Evolutionary conservation across 2,797 vertebrate genomes (phyloP).

Genomic region (Ptychadena robeensis): DNA sequence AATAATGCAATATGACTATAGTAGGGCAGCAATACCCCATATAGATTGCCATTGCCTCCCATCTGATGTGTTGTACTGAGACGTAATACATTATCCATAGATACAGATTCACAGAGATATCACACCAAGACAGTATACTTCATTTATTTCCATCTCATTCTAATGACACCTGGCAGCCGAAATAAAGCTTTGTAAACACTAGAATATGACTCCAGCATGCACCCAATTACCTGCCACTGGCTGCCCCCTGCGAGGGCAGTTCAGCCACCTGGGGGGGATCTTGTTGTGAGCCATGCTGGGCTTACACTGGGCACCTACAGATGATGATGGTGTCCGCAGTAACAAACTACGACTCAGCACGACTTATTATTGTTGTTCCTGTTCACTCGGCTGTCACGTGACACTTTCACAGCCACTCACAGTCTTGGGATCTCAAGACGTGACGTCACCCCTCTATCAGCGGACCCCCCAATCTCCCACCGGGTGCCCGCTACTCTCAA

Average conservation of each 20-base stretch:
- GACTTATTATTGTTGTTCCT: constrained; percentile 25
- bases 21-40: no score
- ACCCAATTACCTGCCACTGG: constrained; percentile 87
- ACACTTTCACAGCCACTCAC: constrained; percentile 11
- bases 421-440: neutral
- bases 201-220: neutral
- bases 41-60: no score
- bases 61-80: no score
- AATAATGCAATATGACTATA: no score
- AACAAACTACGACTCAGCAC: neutral
- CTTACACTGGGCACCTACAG: neutral
- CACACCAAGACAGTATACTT: no score
- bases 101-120: no score
- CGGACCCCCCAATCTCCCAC: constrained; percentile 10
- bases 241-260: constrained; percentile 92
- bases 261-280: constrained; percentile 93
- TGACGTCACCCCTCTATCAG: constrained; percentile 27
- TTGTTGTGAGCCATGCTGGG: constrained; percentile 86
- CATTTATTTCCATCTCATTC: no score
- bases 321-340: neutral
- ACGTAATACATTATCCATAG: no score
- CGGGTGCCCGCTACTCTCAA: constrained; percentile 27
- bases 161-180: no score
- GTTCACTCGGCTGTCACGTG: constrained; percentile 35
- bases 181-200: no score